Percentiles rank a stretch among this genome's conserved stretches.
These are phyloP conservation scores for Heliconius eleuchia DNA, from an alignment of 1,140 invertebrate species.

Conservation along the genomic window DNA sequence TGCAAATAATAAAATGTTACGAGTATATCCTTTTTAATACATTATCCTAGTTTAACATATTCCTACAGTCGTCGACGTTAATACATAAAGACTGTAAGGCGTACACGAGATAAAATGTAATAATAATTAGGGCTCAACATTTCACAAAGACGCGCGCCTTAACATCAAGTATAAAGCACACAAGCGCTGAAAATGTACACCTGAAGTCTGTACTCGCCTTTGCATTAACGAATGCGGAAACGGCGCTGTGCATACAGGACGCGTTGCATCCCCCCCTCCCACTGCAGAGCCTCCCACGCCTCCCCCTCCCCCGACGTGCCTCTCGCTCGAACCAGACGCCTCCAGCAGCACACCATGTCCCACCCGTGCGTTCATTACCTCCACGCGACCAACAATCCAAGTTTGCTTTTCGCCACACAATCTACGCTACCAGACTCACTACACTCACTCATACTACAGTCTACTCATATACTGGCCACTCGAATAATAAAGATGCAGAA, in stretches of 20 bases:
- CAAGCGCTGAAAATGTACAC: slow-evolving; percentile 80
- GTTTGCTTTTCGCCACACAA: slow-evolving; percentile 80
- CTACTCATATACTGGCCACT: slow-evolving; percentile 67
- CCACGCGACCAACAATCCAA: slow-evolving; percentile 79
- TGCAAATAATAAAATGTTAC: no score
- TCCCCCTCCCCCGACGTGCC: slow-evolving; percentile 45
- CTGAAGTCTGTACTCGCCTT: slow-evolving; percentile 78
- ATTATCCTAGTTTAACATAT: not conserved
- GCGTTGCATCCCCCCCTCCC: slow-evolving; percentile 63
- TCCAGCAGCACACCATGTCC: slow-evolving; percentile 70
- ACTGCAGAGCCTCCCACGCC: slow-evolving; percentile 44
- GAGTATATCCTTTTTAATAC: not conserved
- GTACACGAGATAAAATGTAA: slow-evolving; percentile 69
- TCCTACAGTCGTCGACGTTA: not conserved
- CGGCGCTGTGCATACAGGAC: slow-evolving; percentile 79
- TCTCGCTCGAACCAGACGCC: slow-evolving; percentile 71
- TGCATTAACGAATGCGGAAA: slow-evolving; percentile 81
- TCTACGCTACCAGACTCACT: slow-evolving; percentile 74
- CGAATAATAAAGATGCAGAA: slow-evolving; percentile 81
- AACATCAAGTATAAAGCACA: slow-evolving; percentile 76
- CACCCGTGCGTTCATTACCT: slow-evolving; percentile 79
- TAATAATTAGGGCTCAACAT: slow-evolving; percentile 74
- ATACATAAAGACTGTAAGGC: slow-evolving; percentile 40
- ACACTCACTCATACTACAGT: slow-evolving; percentile 52
- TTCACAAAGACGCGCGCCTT: slow-evolving; percentile 75